phyloP scores from a whole-genome alignment of 1,140 invertebrate genomes.

The Calliphora vicina region DNA sequence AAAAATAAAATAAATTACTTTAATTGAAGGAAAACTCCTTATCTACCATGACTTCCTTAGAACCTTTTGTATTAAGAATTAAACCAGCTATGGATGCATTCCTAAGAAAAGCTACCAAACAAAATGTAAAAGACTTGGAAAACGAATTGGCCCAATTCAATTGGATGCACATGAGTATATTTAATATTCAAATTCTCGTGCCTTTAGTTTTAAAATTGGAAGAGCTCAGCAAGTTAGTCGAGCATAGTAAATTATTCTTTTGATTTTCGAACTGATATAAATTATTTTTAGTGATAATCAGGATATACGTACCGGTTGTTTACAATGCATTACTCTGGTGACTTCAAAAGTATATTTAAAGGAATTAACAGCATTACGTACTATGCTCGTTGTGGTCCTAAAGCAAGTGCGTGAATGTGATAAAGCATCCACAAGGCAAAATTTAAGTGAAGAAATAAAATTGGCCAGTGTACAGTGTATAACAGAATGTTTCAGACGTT shows the following conservation, averaged over 20 bases:
- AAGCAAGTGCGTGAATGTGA: constrained; percentile 52
- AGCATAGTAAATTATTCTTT: neutral
- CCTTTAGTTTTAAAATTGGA: constrained; percentile 56
- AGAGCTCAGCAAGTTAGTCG: constrained; percentile 48
- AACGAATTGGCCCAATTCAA: constrained; percentile 50
- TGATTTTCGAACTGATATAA: neutral
- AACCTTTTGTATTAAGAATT: constrained; percentile 61
- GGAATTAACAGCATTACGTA: constrained; percentile 50
- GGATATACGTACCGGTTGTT: constrained; percentile 50
- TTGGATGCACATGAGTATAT: constrained; percentile 53
- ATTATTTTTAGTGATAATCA: constrained; percentile 47
- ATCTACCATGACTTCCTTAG: constrained; percentile 50
- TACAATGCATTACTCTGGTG: constrained; percentile 50
- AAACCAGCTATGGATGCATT: constrained; percentile 57
- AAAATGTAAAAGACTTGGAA: constrained; percentile 45
- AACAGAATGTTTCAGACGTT: constrained; percentile 44
- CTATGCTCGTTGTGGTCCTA: constrained; percentile 51
- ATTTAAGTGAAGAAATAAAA: constrained; percentile 59
- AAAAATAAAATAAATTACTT: neutral
- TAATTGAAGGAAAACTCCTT: neutral
- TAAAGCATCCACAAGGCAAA: constrained; percentile 38
- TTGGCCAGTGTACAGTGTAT: constrained; percentile 52
- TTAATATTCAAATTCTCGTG: constrained; percentile 53
- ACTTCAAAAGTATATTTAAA: constrained; percentile 48
- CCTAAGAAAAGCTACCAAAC: constrained; percentile 47